These are phyloP conservation scores for Danaus melanippus DNA, from an alignment of 1,140 invertebrate genomes.

Conservation along the genomic window DNA sequence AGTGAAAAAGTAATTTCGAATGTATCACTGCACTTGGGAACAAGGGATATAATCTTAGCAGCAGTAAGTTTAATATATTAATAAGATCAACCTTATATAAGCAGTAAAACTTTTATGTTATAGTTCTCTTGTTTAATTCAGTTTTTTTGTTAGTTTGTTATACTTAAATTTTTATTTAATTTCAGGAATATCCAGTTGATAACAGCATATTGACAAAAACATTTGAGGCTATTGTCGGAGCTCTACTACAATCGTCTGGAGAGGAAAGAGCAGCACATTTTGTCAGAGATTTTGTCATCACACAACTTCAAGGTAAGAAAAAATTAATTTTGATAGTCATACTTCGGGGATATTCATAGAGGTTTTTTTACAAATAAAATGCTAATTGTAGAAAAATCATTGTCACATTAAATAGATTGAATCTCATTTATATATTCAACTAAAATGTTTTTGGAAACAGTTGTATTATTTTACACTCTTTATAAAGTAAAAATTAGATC, in stretches of 20 bases:
- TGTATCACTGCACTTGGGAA: conserved; percentile 82
- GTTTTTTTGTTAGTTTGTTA: too few species aligned
- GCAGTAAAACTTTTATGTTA: too few species aligned
- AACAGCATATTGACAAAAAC: conserved; percentile 79
- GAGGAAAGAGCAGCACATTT: conserved; percentile 79
- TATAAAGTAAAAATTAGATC: too few species aligned
- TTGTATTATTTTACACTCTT: too few species aligned
- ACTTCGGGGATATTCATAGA: too few species aligned
- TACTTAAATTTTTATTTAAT: conserved; percentile 17
- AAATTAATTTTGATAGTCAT: not conserved
- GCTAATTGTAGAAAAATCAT: too few species aligned
- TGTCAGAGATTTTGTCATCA: conserved; percentile 89
- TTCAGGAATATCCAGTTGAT: conserved; percentile 84
- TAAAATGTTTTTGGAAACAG: too few species aligned
- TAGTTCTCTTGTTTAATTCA: too few species aligned
- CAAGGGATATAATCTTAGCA: conserved; percentile 85
- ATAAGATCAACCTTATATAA: conserved; percentile 21
- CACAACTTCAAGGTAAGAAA: conserved; percentile 77
- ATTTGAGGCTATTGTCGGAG: conserved; percentile 87
- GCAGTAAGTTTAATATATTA: conserved; percentile 72
- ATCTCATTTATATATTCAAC: too few species aligned
- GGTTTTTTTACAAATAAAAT: too few species aligned
- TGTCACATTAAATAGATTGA: too few species aligned
- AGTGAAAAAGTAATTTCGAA: conserved; percentile 78
- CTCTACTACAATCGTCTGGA: conserved; percentile 78